Base-by-base conservation (phyloP, 2,888 invertebrate genomes). In the Mellilla xanthometata region DNA sequence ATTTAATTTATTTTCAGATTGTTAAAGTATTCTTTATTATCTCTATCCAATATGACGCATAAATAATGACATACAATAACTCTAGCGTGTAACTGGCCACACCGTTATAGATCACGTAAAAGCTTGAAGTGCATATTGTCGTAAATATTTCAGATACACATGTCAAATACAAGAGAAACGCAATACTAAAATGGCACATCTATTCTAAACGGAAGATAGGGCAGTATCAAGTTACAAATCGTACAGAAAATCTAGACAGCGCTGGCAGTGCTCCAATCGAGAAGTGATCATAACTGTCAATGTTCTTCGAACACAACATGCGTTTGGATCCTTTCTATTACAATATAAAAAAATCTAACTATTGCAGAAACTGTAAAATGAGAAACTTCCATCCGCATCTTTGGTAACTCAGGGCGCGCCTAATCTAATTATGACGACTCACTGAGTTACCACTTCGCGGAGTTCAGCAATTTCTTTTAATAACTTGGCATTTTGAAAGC, bases 201-300 rank as follows among this genome's bases (percentile, higher is more conserved):
- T 83, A 82, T 87, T 85, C 80, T 79, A 85, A 85, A 82, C 79
- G 83, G 83, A 86, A 83, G 72, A 77, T 72, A 72, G 73, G 73
- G 71, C 71, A 74, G 75, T 42, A 48, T 87, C 75, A 68, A 75
- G 77, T 84, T 80, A 81, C 85, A 86, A 87, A 86, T 88, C 78
- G 77, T 71, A 82, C 73, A 76, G 77, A 85, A 84, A 82, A 85
- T 82, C 78, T 52, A 82, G 81, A 80, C 74, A 72, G 76, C 73
- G 74, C 84, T 89, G 89, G 90, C 88, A 57, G 57, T 60, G 73
- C 67, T 88, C 90, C 90, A 90, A 87, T 82, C 67, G 77, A 75
- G 77, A 83, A 84, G 81, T 81, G 86, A 88, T 87, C 88, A 88
- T 89, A 88, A 87, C 82, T 88, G 90, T 90, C 88, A 89, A 88